phyloP scores from a whole-genome alignment of 2,113 vertebrate species.

The Sisor rabdophorus region DNA sequence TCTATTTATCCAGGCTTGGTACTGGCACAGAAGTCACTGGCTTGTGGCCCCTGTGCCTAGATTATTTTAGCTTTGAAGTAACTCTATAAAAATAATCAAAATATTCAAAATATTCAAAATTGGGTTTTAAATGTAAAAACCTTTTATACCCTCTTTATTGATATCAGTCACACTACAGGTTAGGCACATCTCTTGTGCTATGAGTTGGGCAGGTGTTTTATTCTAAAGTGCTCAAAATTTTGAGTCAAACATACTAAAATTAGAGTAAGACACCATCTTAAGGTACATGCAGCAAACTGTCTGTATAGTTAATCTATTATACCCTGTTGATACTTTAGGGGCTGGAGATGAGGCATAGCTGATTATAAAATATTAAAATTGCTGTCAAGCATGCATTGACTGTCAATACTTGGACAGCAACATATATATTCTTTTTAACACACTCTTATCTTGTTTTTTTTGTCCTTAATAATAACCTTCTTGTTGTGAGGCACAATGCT shows the following conservation, averaged over 20 bases:
- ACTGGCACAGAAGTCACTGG: no score
- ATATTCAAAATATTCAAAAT: neutral
- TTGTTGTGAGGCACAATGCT: no score
- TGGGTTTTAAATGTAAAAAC: neutral
- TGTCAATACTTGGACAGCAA: constrained; percentile 3
- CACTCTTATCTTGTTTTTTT: neutral
- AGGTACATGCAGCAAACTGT: neutral
- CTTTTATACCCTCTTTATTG: no score
- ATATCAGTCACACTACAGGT: neutral
- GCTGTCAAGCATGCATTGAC: constrained; percentile 28
- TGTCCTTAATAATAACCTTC: neutral
- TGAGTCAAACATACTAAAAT: constrained; percentile 6
- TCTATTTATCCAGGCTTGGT: no score
- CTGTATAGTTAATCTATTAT: constrained; percentile 36
- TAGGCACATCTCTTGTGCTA: neutral
- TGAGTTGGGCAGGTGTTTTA: neutral
- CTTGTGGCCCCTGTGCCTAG: no score
- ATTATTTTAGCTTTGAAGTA: no score
- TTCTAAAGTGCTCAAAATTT: no score
- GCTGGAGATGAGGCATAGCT: constrained; percentile 11
- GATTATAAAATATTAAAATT: constrained; percentile 49
- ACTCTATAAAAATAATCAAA: no score
- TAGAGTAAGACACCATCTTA: neutral
- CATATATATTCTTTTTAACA: neutral
- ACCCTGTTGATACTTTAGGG: constrained; percentile 15